Conservation (phyloP, 2,888 invertebrate genomes). For the Stenodera caucasica region DNA sequence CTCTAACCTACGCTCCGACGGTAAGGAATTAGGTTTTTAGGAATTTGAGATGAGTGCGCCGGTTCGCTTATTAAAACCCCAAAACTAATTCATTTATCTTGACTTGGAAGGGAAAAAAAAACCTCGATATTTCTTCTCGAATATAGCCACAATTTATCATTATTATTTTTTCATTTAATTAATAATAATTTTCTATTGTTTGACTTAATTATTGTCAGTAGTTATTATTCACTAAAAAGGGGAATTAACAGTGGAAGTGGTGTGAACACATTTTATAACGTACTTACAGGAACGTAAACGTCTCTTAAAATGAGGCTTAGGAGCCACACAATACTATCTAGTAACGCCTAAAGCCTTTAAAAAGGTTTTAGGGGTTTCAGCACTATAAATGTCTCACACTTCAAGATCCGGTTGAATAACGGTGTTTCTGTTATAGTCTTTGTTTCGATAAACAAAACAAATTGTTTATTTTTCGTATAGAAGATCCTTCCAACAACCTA, state of each 20-base stretch:
- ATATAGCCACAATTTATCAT: too few relatives aligned
- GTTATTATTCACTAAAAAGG: slow-evolving; percentile 21
- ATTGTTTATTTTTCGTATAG: background rate
- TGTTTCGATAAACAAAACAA: background rate
- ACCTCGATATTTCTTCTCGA: background rate
- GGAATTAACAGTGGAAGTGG: slow-evolving; percentile 25
- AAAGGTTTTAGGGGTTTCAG: slow-evolving; percentile 31
- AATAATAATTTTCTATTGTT: background rate
- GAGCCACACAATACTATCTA: slow-evolving; percentile 32
- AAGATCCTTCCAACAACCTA: too few relatives aligned
- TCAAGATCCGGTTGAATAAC: background rate
- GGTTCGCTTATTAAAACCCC: slow-evolving; percentile 7
- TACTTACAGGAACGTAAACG: slow-evolving; percentile 30
- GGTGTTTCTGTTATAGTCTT: background rate
- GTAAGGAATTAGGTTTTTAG: slow-evolving; percentile 24
- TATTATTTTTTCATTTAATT: too few relatives aligned
- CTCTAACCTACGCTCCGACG: slow-evolving; percentile 24
- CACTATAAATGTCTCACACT: slow-evolving; percentile 7
- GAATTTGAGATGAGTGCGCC: slow-evolving; percentile 8
- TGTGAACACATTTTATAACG: slow-evolving; percentile 30
- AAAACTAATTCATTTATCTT: slow-evolving; percentile 12
- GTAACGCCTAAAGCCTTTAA: slow-evolving; percentile 30
- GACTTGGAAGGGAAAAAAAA: background rate
- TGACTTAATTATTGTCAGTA: slow-evolving; percentile 2
- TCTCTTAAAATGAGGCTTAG: slow-evolving; percentile 29